Percentiles rank a stretch among this genome's conserved stretches.
These are phyloP conservation scores for Acronicta psi DNA, from an alignment of 2,888 invertebrate genomes.

Conservation along the genomic window DNA sequence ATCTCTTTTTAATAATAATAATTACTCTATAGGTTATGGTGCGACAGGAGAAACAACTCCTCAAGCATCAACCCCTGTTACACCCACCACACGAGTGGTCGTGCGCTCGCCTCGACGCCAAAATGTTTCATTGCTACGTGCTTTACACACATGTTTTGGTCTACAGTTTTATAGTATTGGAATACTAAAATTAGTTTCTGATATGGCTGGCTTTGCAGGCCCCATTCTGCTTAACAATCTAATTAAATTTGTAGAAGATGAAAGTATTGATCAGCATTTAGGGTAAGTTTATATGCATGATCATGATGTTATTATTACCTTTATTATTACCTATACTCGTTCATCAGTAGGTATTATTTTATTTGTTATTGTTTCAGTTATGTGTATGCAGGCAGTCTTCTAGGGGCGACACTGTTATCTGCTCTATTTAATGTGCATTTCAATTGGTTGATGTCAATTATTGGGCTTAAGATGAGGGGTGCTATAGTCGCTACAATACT, in stretches of 20 bases:
- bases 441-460: conserved; percentile 95
- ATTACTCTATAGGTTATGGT: conserved; percentile 73
- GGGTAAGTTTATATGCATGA: conserved; percentile 85
- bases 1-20: neutral
- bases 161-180: conserved; percentile 95
- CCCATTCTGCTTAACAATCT: conserved; percentile 96
- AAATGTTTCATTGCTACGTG: conserved; percentile 90
- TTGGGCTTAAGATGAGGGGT: conserved; percentile 96
- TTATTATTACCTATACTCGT: no score
- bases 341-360: neutral
- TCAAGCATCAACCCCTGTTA: conserved; percentile 78
- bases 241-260: conserved; percentile 93
- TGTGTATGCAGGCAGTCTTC: conserved; percentile 78
- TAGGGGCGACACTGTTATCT: conserved; percentile 84
- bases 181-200: conserved; percentile 94
- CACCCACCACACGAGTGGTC: conserved; percentile 76
- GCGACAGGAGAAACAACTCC: conserved; percentile 74
- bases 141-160: conserved; percentile 93
- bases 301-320: neutral
- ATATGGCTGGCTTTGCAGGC: conserved; percentile 95
- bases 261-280: conserved; percentile 90
- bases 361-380: conserved; percentile 70
- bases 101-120: conserved; percentile 75
- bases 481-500: conserved; percentile 94
- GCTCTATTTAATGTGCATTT: conserved; percentile 96